Evolutionary conservation across 2,888 invertebrate species (phyloP).

Genomic region (Zaprionus lineosus): DNA sequence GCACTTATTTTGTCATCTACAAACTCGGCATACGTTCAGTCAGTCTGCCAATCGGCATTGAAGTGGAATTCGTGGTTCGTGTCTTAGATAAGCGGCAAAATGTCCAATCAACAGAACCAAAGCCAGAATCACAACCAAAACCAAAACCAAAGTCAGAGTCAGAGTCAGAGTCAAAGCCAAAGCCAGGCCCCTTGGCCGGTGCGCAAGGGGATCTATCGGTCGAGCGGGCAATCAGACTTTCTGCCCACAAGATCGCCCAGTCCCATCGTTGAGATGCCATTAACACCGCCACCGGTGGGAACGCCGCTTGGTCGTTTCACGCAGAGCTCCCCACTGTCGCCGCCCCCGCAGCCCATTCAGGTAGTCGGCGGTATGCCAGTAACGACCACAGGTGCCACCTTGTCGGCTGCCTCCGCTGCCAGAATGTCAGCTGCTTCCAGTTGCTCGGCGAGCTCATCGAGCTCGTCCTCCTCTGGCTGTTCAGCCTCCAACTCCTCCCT

Average conservation of each 20-base stretch:
- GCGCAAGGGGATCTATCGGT: slow-evolving; percentile 85
- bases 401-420: slow-evolving; percentile 50
- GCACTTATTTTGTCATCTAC: no score
- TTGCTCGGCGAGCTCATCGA: no score
- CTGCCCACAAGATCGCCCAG: slow-evolving; percentile 81
- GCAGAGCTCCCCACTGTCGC: slow-evolving; percentile 69
- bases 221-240: slow-evolving; percentile 83
- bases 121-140: no score
- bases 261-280: slow-evolving; percentile 83
- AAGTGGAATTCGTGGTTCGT: no score
- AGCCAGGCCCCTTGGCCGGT: slow-evolving; percentile 89
- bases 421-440: slow-evolving; percentile 50
- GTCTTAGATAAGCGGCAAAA: no score
- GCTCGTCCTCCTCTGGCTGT: slow-evolving; percentile 38
- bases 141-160: no score
- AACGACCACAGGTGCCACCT: slow-evolving; percentile 31
- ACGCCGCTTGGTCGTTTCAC: slow-evolving; percentile 63
- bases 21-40: no score
- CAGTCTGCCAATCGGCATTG: no score
- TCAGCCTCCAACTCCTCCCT: slow-evolving; percentile 56
- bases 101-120: slow-evolving; percentile 80
- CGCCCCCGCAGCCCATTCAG: slow-evolving; percentile 79
- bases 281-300: slow-evolving; percentile 77
- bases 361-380: slow-evolving; percentile 57
- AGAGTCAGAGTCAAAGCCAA: no score